Conservation (phyloP, 1,140 invertebrate species). For the Saxidomus purpurata region DNA sequence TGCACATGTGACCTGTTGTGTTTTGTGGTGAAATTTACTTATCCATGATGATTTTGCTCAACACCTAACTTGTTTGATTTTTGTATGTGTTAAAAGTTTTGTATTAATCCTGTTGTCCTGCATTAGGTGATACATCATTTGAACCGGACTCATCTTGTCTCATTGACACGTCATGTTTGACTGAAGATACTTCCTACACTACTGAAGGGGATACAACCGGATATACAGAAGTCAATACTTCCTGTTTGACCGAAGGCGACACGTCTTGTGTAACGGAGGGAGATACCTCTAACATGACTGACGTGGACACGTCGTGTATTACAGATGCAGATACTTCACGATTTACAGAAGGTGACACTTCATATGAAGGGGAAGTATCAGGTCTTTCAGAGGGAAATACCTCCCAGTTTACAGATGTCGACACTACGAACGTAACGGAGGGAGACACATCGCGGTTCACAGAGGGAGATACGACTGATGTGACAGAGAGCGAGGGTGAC, state of each 20-base stretch:
- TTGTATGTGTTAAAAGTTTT: too few species aligned
- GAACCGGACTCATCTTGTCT: slow-evolving; percentile 41
- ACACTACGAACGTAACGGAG: background rate
- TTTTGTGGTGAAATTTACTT: too few species aligned
- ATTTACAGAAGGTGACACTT: slow-evolving; percentile 12
- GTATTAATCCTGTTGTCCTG: background rate
- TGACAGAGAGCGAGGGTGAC: background rate
- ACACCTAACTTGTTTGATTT: too few species aligned
- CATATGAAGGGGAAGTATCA: background rate
- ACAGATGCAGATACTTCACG: slow-evolving; percentile 29
- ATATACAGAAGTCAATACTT: background rate
- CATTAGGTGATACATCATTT: slow-evolving; percentile 34
- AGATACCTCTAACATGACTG: slow-evolving; percentile 4
- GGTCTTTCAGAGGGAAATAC: background rate
- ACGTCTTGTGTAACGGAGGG: slow-evolving; percentile 22
- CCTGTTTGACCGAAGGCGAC: slow-evolving; percentile 15
- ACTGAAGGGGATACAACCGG: slow-evolving; percentile 2
- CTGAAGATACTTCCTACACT: slow-evolving; percentile 31
- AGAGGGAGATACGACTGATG: background rate
- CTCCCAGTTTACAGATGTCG: background rate
- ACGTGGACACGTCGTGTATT: slow-evolving; percentile 28
- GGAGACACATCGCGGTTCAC: background rate
- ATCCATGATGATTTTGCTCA: too few species aligned
- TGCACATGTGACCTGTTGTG: too few species aligned
- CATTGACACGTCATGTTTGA: background rate